Conservation (phyloP, 2,113 vertebrate species). For the Trichomycterus rosablanca region DNA sequence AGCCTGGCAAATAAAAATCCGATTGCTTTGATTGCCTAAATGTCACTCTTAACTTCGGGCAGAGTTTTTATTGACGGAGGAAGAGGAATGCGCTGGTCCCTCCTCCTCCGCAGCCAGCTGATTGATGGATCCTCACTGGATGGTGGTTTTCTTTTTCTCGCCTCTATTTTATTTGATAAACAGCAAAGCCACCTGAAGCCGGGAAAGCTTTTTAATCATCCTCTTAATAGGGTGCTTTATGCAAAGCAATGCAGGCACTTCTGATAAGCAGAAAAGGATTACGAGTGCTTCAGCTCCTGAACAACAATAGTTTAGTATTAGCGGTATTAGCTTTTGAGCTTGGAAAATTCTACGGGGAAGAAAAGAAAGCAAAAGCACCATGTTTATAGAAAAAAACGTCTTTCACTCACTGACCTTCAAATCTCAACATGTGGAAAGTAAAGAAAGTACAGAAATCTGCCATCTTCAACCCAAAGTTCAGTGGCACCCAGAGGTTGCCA, state of each 20-base stretch:
- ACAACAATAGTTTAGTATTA: conserved; percentile 20
- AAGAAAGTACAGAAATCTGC: too few species aligned
- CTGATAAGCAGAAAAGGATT: conserved; percentile 61
- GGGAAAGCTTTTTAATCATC: conserved; percentile 74
- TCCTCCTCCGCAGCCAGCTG: conserved; percentile 44
- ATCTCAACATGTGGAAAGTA: too few species aligned
- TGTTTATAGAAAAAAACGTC: conserved; percentile 6
- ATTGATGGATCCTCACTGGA: conserved; percentile 65
- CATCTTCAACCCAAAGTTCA: too few species aligned
- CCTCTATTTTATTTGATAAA: conserved; percentile 73
- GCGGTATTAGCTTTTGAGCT: conserved; percentile 49
- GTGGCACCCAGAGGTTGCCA: too few species aligned
- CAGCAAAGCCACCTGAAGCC: conserved; percentile 68
- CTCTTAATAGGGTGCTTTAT: conserved; percentile 73
- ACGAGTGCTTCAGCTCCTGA: conserved; percentile 36
- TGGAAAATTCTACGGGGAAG: conserved; percentile 8
- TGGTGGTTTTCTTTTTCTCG: conserved; percentile 34
- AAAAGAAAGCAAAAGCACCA: conserved; percentile 23
- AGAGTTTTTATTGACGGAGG: conserved; percentile 68
- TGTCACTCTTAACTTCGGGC: conserved; percentile 68
- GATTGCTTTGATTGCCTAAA: conserved; percentile 71
- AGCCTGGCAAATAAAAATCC: conserved; percentile 65
- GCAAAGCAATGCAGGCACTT: conserved; percentile 66
- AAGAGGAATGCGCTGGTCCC: conserved; percentile 31
- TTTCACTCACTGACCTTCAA: conserved; percentile 32